Evolutionary conservation across 2,797 vertebrate species (phyloP).

Genomic region (Lerista edwardsae): DNA sequence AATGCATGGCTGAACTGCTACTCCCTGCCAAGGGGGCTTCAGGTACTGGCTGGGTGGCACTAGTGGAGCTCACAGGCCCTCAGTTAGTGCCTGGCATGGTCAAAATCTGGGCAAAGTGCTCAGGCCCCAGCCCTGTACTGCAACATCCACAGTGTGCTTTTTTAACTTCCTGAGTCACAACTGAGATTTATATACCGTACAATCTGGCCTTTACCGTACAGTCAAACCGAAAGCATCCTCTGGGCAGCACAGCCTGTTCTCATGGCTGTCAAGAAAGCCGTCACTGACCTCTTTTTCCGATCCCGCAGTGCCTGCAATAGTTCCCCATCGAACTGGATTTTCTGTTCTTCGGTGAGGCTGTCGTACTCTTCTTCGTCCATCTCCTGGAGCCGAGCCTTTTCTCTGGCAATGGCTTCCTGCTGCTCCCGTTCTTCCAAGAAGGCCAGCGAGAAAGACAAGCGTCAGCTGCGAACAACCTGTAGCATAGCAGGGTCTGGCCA

Average conservation of each 20-base stretch:
- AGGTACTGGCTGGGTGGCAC: too few species aligned
- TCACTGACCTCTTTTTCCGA: conserved; percentile 78
- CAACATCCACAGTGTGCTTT: too few species aligned
- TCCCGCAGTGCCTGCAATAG: conserved; percentile 66
- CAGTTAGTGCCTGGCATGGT: too few species aligned
- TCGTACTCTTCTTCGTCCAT: conserved; percentile 86
- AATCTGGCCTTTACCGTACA: too few species aligned
- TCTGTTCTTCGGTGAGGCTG: conserved; percentile 79
- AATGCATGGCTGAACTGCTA: too few species aligned
- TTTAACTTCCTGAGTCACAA: too few species aligned
- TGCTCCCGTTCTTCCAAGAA: conserved; percentile 63
- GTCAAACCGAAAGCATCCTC: not conserved
- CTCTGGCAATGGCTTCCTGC: conserved; percentile 59
- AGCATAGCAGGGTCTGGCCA: not conserved
- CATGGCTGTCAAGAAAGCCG: not conserved
- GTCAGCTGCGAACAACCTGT: not conserved
- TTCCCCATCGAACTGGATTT: conserved; percentile 60
- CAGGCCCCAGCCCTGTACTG: too few species aligned
- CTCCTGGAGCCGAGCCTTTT: conserved; percentile 72
- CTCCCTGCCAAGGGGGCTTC: too few species aligned
- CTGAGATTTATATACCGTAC: too few species aligned
- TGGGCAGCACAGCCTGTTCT: not conserved
- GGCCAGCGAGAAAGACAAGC: conserved; percentile 32
- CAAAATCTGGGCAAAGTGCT: too few species aligned
- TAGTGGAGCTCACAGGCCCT: too few species aligned